phyloP scores from a whole-genome alignment of 2,888 invertebrate genomes.

The Drosophila prolongata region DNA sequence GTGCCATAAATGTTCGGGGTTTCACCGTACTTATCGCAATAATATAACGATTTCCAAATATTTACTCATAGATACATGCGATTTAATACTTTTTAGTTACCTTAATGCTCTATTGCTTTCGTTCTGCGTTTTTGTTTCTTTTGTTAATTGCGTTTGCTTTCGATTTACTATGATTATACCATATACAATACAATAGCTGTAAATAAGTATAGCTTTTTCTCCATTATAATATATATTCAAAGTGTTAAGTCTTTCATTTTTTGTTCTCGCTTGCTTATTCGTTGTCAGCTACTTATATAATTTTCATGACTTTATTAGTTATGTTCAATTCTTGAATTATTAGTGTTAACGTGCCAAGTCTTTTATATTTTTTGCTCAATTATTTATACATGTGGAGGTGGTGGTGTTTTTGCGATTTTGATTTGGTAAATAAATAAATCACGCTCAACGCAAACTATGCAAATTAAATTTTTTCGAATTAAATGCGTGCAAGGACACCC shows the following conservation, averaged over 20 bases:
- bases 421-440: slow-evolving; percentile 41
- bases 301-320: slow-evolving; percentile 36
- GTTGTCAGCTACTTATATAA: slow-evolving; percentile 48
- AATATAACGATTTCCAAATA: slow-evolving; percentile 78
- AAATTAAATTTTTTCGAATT: slow-evolving; percentile 60
- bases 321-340: slow-evolving; percentile 54
- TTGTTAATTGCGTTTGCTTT: slow-evolving; percentile 35
- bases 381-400: slow-evolving; percentile 40
- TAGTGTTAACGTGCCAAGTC: slow-evolving; percentile 79
- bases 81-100: slow-evolving; percentile 76
- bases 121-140: slow-evolving; percentile 39
- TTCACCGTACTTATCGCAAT: slow-evolving; percentile 72
- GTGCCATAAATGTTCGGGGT: slow-evolving; percentile 68
- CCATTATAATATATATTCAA: slow-evolving; percentile 62
- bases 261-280: slow-evolving; percentile 64
- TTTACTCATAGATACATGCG: slow-evolving; percentile 67
- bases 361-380: slow-evolving; percentile 56
- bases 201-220: slow-evolving; percentile 61
- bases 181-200: slow-evolving; percentile 66
- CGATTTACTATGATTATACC: slow-evolving; percentile 31
- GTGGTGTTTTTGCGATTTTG: slow-evolving; percentile 23
- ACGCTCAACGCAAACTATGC: slow-evolving; percentile 50
- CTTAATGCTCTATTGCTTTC: slow-evolving; percentile 68
- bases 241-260: slow-evolving; percentile 79
- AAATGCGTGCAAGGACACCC: slow-evolving; percentile 38